Base-by-base conservation (phyloP, 1,140 invertebrate genomes). In the Diachasma alloeum region DNA sequence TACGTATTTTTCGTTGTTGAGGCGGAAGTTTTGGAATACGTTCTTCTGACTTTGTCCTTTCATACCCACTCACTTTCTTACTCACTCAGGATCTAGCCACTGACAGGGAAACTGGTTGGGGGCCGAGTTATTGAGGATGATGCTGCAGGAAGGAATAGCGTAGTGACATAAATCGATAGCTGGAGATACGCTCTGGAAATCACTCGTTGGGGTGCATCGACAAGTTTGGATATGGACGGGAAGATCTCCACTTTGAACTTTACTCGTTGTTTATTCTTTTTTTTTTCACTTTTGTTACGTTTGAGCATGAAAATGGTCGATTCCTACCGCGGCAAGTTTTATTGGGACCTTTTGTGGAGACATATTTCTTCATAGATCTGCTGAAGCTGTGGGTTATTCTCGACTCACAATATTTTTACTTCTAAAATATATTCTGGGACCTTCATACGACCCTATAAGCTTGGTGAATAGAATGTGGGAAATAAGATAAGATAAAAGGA, bases 311-410 rank as follows among this genome's bases (percentile, higher is more conserved):
- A 76, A 48, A 76, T 46, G 70, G 31, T 22, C 74, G 44, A 71
- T 76, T 71, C 74, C 42, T 76, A 71, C 63, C 31, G 46, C 15
- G 39, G 66, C 66, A 56, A 76, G 74, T 71, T 76, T 76, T 53
- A 37, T 68, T 15, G 46, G 36, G 42, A 36, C 53, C 67, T 31
- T 31, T 31, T 31, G 31, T 31, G 31, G 6, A 2, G 69, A 36
- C 46, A 59, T 59, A 19, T 59, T 70, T n/a, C 37, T 26, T 70
- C 24, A 56, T 66, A 66, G 67, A 19, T 75, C 74, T 56, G 69
- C 69, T 42, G 36, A 66, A 75, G 31, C 56, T 75, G 68, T 44
- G 44, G 46, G 39, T 31, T 31, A 31, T 31, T 31, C 31, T 31
- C 6, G 31, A 31, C 6, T 31, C 31, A 31, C 31, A 31, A 31